Conservation (phyloP, 2,113 vertebrate genomes). For the Pelusios castaneus region DNA sequence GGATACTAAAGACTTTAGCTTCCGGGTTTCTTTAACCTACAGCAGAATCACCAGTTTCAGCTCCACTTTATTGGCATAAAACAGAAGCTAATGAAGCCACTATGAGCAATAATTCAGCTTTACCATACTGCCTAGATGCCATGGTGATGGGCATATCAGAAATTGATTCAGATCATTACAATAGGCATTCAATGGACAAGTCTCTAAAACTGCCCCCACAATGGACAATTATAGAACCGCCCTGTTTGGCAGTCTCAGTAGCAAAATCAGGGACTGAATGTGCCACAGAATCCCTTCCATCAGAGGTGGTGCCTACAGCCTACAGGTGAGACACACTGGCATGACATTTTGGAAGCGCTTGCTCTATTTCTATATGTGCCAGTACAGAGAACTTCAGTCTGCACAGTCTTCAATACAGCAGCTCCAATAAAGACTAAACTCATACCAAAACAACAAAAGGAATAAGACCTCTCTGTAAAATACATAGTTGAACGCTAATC, state of each 20-base stretch:
- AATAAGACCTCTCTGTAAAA: background rate
- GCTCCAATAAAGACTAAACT: background rate
- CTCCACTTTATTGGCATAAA: background rate
- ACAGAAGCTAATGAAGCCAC: background rate
- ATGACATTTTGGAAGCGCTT: background rate
- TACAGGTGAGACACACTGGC: background rate
- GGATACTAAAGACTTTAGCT: background rate
- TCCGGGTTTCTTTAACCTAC: background rate
- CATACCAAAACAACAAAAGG: background rate
- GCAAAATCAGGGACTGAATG: background rate
- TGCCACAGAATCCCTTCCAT: accelerated
- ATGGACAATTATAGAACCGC: background rate
- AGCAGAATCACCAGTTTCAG: background rate
- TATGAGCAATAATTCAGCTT: background rate
- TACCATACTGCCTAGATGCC: background rate
- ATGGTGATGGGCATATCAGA: background rate
- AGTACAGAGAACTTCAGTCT: background rate
- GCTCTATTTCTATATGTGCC: background rate
- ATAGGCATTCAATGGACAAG: background rate
- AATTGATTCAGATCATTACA: background rate
- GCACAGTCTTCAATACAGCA: background rate
- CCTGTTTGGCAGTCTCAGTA: background rate
- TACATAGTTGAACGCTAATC: background rate
- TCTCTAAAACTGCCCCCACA: background rate
- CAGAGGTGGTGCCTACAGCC: background rate